Base-by-base conservation (phyloP, 2,113 vertebrate species). In the Pangasianodon gigas region DNA sequence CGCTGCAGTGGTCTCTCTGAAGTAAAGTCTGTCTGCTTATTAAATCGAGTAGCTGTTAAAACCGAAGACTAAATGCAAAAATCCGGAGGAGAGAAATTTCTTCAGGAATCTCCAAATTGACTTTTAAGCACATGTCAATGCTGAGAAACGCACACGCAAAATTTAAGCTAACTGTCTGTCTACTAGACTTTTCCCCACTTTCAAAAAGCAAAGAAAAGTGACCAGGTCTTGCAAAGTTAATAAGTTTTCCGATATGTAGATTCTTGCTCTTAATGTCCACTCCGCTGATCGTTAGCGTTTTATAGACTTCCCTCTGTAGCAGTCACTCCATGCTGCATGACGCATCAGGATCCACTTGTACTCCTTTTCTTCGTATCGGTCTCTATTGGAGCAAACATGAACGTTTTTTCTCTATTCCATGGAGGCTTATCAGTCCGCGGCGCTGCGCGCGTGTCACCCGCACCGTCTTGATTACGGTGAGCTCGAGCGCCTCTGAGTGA, bases 391-490 rank as follows among this genome's bases (percentile, higher is more conserved):
- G 91, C 6, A 29, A 16, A 75, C 62, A 81, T 3, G 6, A 84
- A 37, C 54, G 65, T 67, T 87, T 86, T 54, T 32, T 80, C 90
- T 92, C 92, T 89, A 88, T 94, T 95, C 94, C 93, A 90, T 89
- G 92, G 87, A 96, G 93, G 90, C 95, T 96, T 96, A 96, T 96
- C 95, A 94, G 81, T 74, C 56, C 90, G 67, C 52, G 91, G 58
- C 87, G 91, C 90, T 91, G 90, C 86, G 94, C 92, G 94, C 93
- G 93, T 93, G 91, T 92, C 89, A 93, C 92, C 91, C 90, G 94
- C 94, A 94, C 67, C 88, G 71, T 92, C 90, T 94, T 94, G 95
- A 96, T 96, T 95, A 96, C 93, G 85, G 93, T 90, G 94, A 89
- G 90, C 88, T 90, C 88, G 94, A 89, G 90, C 84, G 91, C 87